Evolutionary conservation across 2,113 vertebrate species (phyloP), one percentile per base, ranked within the genome.

Genomic region (Ciconia stormi): DNA sequence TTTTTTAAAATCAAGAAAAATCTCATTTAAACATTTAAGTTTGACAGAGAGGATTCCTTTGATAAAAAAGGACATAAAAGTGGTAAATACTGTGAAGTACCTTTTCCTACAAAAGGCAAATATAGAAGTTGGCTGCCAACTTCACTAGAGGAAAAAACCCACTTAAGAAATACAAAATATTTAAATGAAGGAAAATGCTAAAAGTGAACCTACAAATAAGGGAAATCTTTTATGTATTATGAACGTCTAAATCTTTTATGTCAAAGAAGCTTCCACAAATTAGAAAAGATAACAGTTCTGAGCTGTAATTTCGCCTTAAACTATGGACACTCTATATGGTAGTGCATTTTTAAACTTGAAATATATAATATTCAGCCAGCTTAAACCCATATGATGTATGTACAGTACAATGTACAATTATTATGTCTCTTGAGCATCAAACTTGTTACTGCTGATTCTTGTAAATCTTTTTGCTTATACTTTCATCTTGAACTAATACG

Each of bases 291-390:
- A 98, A 98, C 98, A 99, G 99, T 99, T 99, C 98, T 98, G 99
- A 99, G 99, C 99, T 99, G 99, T 99, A 99, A 99, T 99, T 99
- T 98, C 99, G 99, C 99, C 99, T 99, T 99, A 99, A 99, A 99
- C 99, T 98, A 99, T 84, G 98, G 99, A 99, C 99, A 99, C 99
- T 99, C 98, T 98, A 95, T 99, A 99, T 96, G 82, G 98, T 99
- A 99, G 99, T 99, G 99, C 99, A 99, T 99, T 98, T 98, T 99
- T 99, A 99, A 99, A 99, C 98, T 99, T 99, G 98, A 99, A 98
- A 98, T 99, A 98, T 98, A 99, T 99, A 99, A 98, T 99, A 98
- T 98, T 98, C 99, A 99, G 99, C 99, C 99, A 99, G 99, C 98
- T 99, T 98, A 98, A 99, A 98, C 98, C 98, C 99, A 98, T 99